Conservation (phyloP, 2,113 vertebrate genomes). For the Dicaeum eximium region DNA sequence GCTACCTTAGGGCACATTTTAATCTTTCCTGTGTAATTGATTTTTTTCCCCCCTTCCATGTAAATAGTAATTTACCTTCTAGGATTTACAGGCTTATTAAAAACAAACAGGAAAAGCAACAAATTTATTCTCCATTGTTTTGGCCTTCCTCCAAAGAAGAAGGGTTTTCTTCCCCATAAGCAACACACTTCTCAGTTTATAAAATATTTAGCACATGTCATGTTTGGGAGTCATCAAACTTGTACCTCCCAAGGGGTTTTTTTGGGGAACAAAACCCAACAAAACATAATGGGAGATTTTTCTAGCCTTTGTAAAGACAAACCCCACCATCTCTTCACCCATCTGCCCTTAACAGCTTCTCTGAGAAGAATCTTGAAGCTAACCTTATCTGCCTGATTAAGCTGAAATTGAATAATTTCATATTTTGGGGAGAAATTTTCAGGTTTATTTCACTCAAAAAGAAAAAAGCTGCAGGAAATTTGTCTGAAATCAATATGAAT, state of each 20-base stretch:
- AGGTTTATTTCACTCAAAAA: not conserved
- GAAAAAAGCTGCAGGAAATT: not conserved
- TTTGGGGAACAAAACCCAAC: not conserved
- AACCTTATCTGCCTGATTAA: not conserved
- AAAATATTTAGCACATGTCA: not conserved
- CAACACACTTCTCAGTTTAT: not conserved
- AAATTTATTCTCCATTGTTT: conserved; percentile 3
- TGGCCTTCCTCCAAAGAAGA: not conserved
- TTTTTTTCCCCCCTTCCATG: not conserved
- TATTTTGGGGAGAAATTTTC: not conserved
- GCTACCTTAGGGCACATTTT: conserved; percentile 26
- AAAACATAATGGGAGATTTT: not conserved
- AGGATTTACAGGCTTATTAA: not conserved
- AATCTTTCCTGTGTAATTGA: conserved; percentile 43
- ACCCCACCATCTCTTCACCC: not conserved
- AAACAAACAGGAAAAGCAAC: conserved; percentile 12
- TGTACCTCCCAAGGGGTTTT: not conserved
- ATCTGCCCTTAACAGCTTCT: not conserved
- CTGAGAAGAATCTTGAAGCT: not conserved
- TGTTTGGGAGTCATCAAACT: not conserved
- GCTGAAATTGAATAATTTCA: not conserved
- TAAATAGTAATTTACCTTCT: conserved; percentile 55
- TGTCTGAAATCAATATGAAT: not conserved
- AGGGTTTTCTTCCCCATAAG: not conserved
- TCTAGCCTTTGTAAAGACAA: not conserved